These are phyloP conservation scores for Saguinus imperator DNA, from an alignment of 2,113 vertebrate species.

Conservation along the genomic window DNA sequence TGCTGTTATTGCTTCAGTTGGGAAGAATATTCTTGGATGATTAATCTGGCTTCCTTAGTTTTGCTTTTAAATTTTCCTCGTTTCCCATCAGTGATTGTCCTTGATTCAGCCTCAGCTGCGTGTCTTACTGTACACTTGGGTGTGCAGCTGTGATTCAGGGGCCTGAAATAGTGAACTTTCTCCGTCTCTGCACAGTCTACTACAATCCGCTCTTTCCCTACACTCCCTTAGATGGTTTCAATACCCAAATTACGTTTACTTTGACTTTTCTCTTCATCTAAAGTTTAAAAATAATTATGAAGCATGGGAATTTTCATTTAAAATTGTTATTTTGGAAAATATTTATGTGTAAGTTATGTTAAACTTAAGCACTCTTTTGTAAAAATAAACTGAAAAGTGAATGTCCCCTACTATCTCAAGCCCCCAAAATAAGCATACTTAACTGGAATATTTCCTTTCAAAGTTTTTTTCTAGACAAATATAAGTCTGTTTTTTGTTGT, in stretches of 20 bases:
- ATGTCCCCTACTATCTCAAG: neutral
- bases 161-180: neutral
- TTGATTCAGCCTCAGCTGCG: too few relatives aligned
- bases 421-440: neutral
- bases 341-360: neutral
- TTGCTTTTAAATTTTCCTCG: neutral
- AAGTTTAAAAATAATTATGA: neutral
- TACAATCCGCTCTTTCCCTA: rapidly evolving
- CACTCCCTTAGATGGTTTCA: neutral
- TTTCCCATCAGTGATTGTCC: neutral
- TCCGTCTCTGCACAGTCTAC: neutral
- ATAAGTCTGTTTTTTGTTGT: neutral
- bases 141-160: neutral
- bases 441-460: neutral
- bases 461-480: neutral
- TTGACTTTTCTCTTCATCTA: neutral
- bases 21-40: neutral
- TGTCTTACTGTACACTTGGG: neutral
- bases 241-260: neutral
- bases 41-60: neutral
- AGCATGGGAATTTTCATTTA: neutral
- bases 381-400: neutral
- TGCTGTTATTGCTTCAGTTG: neutral
- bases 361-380: neutral
- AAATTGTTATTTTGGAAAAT: conserved; percentile 5